These are phyloP conservation scores for Cantharis rustica DNA, from an alignment of 2,888 invertebrate genomes.

Conservation along the genomic window DNA sequence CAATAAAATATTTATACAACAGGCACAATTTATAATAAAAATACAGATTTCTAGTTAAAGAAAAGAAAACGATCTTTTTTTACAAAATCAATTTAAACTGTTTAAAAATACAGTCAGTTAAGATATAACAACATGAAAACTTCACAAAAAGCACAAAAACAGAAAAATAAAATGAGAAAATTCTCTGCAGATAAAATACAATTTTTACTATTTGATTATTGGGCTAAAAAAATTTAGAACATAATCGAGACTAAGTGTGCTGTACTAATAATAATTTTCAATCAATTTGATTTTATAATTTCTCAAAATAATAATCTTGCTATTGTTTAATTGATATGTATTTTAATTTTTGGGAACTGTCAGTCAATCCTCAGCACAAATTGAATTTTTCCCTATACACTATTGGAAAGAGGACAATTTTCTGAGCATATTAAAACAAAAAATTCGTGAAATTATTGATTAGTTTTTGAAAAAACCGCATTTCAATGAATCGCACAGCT, in stretches of 20 bases:
- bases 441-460: too few species aligned
- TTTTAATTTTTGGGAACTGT: too few species aligned
- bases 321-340: background rate
- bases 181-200: background rate
- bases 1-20: background rate
- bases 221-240: background rate
- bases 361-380: too few species aligned
- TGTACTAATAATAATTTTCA: background rate
- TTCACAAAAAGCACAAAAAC: background rate
- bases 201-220: background rate
- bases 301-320: background rate
- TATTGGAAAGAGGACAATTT: too few species aligned
- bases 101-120: background rate
- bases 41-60: background rate
- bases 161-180: background rate
- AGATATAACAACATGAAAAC: background rate
- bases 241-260: background rate
- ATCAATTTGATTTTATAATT: background rate
- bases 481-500: too few species aligned
- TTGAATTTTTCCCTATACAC: too few species aligned
- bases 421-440: too few species aligned
- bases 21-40: background rate
- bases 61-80: background rate
- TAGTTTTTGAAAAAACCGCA: too few species aligned
- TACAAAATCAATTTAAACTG: background rate